Conservation (phyloP, 1,140 invertebrate species). For the Arctopsyche grandis region DNA sequence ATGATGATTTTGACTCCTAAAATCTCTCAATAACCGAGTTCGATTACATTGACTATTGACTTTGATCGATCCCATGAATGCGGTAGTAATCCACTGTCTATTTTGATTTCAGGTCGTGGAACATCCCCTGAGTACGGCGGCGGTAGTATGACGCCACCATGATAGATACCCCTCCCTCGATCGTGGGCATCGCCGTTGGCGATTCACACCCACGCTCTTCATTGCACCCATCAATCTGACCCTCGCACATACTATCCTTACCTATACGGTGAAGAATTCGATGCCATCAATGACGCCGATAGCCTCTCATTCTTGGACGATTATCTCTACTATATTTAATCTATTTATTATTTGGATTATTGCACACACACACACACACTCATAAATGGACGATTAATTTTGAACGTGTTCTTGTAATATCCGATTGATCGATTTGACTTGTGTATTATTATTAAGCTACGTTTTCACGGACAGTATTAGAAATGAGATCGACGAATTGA, state of each 20-base stretch:
- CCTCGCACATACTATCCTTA: conserved; percentile 34
- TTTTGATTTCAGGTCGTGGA: conserved; percentile 59
- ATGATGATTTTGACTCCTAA: too few relatives aligned
- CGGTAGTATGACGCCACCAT: conserved; percentile 64
- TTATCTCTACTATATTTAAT: neutral
- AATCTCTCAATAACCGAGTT: too few relatives aligned
- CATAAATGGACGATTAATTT: too few relatives aligned
- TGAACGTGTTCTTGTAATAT: too few relatives aligned
- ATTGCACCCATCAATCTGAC: conserved; percentile 21
- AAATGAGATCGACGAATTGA: too few relatives aligned
- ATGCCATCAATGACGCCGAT: neutral
- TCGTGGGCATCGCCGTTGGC: conserved; percentile 18
- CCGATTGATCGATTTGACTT: too few relatives aligned
- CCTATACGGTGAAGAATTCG: neutral
- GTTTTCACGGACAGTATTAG: too few relatives aligned
- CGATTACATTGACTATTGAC: too few relatives aligned
- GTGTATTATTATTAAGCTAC: too few relatives aligned
- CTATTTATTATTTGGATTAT: too few relatives aligned
- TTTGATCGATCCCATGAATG: too few relatives aligned
- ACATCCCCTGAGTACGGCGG: conserved; percentile 66
- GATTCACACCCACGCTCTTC: conserved; percentile 10
- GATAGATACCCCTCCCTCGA: conserved; percentile 60
- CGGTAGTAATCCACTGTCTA: neutral
- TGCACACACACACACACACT: too few relatives aligned
- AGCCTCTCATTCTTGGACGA: neutral